Conservation (phyloP, 2,888 invertebrate species). For the Dendrolimus pini region DNA sequence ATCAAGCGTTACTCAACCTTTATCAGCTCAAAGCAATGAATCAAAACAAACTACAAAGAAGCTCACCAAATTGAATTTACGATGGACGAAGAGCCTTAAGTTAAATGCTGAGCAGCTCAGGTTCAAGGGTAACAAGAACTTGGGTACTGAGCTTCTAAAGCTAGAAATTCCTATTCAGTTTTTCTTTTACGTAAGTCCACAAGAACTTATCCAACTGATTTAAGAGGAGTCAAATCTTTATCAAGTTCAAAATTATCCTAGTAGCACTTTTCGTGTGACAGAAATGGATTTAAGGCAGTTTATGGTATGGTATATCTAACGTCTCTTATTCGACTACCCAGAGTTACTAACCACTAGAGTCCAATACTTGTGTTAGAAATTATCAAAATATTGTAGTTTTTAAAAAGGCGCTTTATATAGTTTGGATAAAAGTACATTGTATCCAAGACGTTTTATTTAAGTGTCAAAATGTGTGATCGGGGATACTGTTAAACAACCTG, state of each 20-base stretch:
- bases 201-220: constrained; percentile 14
- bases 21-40: constrained; percentile 4
- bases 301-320: constrained; percentile 17
- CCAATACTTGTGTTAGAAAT: too few relatives aligned
- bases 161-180: constrained; percentile 14
- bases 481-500: too few relatives aligned
- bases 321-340: constrained; percentile 12
- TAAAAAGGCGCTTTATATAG: too few relatives aligned
- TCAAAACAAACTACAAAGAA: constrained; percentile 3
- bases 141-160: constrained; percentile 6
- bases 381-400: too few relatives aligned
- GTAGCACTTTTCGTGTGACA: constrained; percentile 13
- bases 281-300: constrained; percentile 15
- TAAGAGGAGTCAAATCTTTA: constrained; percentile 13
- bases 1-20: constrained; percentile 4
- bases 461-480: too few relatives aligned
- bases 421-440: too few relatives aligned
- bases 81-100: constrained; percentile 12
- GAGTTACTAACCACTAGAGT: constrained; percentile 11
- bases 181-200: constrained; percentile 14
- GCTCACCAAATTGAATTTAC: not conserved
- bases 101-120: constrained; percentile 12
- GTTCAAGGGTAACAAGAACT: constrained; percentile 11
- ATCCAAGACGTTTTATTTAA: too few relatives aligned
- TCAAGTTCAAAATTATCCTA: constrained; percentile 15